phyloP scores from a whole-genome alignment of 1,140 invertebrate genomes.

The Ceratina japonica region DNA sequence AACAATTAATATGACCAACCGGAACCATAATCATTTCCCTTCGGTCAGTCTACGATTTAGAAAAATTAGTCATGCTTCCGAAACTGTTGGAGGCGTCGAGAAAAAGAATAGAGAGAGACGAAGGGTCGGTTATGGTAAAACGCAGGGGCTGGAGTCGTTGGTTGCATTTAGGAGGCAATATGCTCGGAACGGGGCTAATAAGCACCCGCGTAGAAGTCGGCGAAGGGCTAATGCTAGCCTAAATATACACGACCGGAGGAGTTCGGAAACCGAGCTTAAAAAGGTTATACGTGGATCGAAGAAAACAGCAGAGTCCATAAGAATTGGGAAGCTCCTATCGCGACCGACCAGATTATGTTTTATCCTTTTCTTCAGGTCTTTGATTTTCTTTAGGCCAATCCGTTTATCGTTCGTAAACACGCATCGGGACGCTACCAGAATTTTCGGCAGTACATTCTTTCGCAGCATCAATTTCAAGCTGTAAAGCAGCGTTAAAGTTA shows the following conservation, averaged over 20 bases:
- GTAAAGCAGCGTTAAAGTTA: no score
- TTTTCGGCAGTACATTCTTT: background rate
- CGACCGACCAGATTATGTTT: background rate
- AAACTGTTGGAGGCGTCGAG: constrained; percentile 29
- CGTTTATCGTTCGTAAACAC: constrained; percentile 30
- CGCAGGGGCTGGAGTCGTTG: constrained; percentile 38
- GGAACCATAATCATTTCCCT: constrained; percentile 1
- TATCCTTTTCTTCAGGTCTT: background rate
- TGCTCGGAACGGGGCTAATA: constrained; percentile 64
- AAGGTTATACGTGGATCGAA: constrained; percentile 57
- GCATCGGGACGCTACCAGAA: constrained; percentile 23
- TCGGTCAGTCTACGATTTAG: background rate
- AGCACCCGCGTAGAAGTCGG: constrained; percentile 59
- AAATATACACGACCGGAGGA: constrained; percentile 64
- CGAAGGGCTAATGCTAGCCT: constrained; percentile 63
- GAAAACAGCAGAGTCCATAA: constrained; percentile 43
- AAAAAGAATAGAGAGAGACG: constrained; percentile 7
- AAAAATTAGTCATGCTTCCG: constrained; percentile 25
- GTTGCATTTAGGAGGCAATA: constrained; percentile 60
- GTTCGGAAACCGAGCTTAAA: constrained; percentile 35
- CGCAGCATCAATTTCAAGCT: no score
- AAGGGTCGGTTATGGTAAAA: background rate
- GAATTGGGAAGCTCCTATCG: constrained; percentile 54
- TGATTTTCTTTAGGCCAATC: constrained; percentile 1
- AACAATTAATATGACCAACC: constrained; percentile 13